Base-by-base conservation (phyloP, 1,140 invertebrate genomes). In the Zaprionus africanus region DNA sequence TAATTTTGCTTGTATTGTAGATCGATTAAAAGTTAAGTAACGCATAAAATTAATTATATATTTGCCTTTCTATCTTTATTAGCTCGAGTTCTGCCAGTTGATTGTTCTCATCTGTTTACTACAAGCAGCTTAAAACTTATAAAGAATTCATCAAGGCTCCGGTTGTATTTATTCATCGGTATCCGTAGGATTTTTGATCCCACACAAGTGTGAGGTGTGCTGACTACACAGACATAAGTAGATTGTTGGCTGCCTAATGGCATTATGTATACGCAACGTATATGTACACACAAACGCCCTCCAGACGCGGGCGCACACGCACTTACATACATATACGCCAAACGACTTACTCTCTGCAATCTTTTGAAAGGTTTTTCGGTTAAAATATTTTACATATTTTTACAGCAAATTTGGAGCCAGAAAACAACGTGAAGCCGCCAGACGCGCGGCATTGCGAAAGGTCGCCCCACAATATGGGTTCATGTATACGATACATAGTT, bases 321-420 rank as follows among this genome's bases (percentile, higher is more conserved):
- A 24, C 24, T 63, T 19, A 13, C 28, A 56, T 59, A 72, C 75
- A 56, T 59, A 72, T 70, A 77, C 49, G 53, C 31, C 41, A 53
- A 54, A 53, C 66, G 34, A 46, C 65, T 63, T 58, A 26, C 26
- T 36, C 65, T 58, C 85, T 73, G 69, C 76, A 90, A 90, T 90
- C 85, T 90, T 82, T 82, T 85, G 67, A 90, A 88, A 88, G 83
- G 79, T 79, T 85, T 41, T 81, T 90, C 61, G 81, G 79, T 75
- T 79, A 85, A 88, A 90, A 90, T 90, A 85, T 80, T 90, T 90
- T 90, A 69, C 85, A 90, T 90, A 90, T 85, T 88, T 90, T 90
- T 73, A 75, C 68, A 62, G 56, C 64, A 66, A 86, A 82, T 87
- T 76, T 49, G 31, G 38, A 78, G 67, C 78, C 59, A 53, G 41